Conservation (phyloP, 2,888 invertebrate genomes). For the Xylota sylvarum region DNA sequence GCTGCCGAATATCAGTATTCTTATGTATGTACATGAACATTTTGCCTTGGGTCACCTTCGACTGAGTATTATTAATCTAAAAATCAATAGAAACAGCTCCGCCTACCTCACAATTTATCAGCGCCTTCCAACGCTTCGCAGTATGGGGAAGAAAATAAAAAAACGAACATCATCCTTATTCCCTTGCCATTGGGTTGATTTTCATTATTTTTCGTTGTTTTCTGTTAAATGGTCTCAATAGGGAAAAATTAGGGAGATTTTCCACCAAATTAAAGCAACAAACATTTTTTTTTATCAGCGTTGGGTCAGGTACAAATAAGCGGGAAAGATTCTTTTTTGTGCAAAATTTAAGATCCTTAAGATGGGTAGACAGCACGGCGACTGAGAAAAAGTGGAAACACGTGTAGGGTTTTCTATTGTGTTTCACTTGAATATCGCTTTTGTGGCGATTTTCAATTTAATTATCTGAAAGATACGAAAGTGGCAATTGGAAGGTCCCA, state of each 20-base stretch:
- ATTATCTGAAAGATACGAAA: neutral
- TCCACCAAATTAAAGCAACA: slow-evolving; percentile 20
- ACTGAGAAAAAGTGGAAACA: neutral
- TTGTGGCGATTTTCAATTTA: neutral
- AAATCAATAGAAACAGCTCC: slow-evolving; percentile 29
- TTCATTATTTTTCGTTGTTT: slow-evolving; percentile 13
- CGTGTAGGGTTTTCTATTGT: neutral
- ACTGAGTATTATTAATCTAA: slow-evolving; percentile 29
- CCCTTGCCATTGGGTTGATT: neutral
- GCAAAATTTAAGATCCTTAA: neutral
- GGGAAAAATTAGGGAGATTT: slow-evolving; percentile 5
- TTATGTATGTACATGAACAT: neutral
- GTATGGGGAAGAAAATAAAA: neutral
- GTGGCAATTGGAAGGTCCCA: too few relatives aligned
- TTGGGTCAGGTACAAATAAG: neutral
- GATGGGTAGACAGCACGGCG: neutral
- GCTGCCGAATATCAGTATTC: neutral
- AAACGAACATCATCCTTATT: slow-evolving; percentile 13
- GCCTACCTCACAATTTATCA: neutral
- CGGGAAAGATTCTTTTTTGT: neutral
- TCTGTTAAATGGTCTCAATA: slow-evolving; percentile 18
- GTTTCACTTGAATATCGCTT: neutral
- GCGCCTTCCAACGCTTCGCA: neutral
- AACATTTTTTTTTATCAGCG: neutral
- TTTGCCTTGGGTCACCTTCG: slow-evolving; percentile 34